Evolutionary conservation across 2,888 invertebrate species (phyloP).

Genomic region (Pteria penguin): DNA sequence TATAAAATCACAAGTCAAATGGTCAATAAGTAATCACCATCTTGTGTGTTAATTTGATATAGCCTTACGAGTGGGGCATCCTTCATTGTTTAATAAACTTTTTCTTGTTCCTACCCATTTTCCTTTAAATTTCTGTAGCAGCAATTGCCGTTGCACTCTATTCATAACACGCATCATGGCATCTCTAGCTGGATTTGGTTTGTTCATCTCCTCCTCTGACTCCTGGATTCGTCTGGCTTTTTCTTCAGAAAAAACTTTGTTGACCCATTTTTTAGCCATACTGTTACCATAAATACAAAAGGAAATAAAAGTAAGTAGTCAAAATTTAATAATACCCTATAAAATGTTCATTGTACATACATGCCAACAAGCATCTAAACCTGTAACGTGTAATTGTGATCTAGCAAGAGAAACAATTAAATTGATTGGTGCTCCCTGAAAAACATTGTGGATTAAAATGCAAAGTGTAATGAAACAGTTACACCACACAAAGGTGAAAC

Average conservation of each 20-base stretch:
- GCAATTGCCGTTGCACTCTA: constrained; percentile 47
- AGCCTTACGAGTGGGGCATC: too few relatives aligned
- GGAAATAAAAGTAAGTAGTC: neutral
- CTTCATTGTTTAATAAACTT: too few relatives aligned
- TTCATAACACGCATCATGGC: constrained; percentile 35
- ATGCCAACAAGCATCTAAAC: too few relatives aligned
- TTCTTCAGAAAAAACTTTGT: constrained; percentile 30
- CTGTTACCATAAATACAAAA: neutral
- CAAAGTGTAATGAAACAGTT: too few relatives aligned
- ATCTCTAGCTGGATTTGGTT: constrained; percentile 25
- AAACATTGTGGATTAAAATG: too few relatives aligned
- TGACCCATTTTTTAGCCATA: constrained; percentile 24
- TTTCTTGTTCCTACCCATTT: constrained; percentile 38
- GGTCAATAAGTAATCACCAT: too few relatives aligned
- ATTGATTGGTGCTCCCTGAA: too few relatives aligned
- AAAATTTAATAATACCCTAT: neutral
- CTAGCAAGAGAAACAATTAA: too few relatives aligned
- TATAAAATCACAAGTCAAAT: too few relatives aligned
- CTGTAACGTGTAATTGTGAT: too few relatives aligned
- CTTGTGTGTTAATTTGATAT: too few relatives aligned
- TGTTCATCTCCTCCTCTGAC: neutral
- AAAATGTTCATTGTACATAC: neutral
- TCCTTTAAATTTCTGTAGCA: constrained; percentile 48
- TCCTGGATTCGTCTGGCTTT: constrained; percentile 38
- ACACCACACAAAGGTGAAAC: too few relatives aligned